Base-by-base conservation (phyloP, 2,797 vertebrate genomes). In the Channallabes apus region DNA sequence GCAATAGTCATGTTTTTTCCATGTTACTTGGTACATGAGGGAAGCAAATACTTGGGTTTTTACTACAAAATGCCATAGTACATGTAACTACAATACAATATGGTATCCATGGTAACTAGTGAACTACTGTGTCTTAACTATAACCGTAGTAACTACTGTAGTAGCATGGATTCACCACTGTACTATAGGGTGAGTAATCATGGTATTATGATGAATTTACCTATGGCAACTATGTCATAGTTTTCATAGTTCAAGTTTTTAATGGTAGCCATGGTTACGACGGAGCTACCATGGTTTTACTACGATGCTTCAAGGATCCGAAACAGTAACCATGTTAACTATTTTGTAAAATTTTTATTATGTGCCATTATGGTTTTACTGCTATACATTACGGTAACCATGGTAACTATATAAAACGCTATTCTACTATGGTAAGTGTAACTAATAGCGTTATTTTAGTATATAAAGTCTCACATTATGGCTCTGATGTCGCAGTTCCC, bases 401-500 rank as follows among this genome's bases (percentile, higher is more conserved):
- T 64, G 62, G 62, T 64, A 64, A 64, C 62, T 27, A 9, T 62
- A 6, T 51, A n/a, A 72, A 72, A 46, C 41, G 7, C 41, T 1
- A 1, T 1, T 41, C 41, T 8, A 41, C 41, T 46, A 46, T 46
- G 41, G 41, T 46, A 46, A 46, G 22, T n/a, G 35, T 41, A 35
- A 11, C 35, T 35, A 35, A 35, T n/a, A 14, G 38, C 15, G 12
- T 14, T 46, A 15, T 1, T 15, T 72, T 38, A 1, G 8, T 38
- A n/a, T n/a, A n/a, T n/a, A n/a, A n/a, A n/a, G n/a, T n/a, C n/a
- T n/a, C n/a, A n/a, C n/a, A 95, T 89, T 0, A 95, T 56, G 3
- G 94, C 93, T 0, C 15, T 14, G 65, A 95, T 90, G 90, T 95
- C 94, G 24, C 95, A 95, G 88, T 87, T 84, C 0, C n/a, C 51